A percentile compares a stretch with the other conserved stretches of the same genome.
Conservation (phyloP, 2,797 vertebrate species). For the Clarias laeviceps region DNA sequence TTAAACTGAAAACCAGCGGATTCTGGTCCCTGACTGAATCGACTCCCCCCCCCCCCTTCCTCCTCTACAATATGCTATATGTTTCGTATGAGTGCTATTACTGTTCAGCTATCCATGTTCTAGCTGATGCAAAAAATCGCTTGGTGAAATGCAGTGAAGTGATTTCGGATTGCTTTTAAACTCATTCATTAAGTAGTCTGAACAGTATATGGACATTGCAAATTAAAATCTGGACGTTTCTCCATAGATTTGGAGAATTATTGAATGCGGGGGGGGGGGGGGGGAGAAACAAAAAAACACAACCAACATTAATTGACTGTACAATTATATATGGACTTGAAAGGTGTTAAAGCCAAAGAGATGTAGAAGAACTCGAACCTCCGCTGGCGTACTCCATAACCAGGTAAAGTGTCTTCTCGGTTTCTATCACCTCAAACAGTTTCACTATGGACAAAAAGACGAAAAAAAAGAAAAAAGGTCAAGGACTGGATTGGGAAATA, state of each 20-base stretch:
- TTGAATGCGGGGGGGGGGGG: neutral
- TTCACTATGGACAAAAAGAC: constrained; percentile 74
- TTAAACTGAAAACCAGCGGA: too few relatives aligned
- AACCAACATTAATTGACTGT: neutral
- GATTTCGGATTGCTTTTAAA: neutral
- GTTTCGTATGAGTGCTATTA: too few relatives aligned
- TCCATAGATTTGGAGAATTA: neutral
- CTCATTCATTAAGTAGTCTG: neutral
- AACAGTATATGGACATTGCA: neutral
- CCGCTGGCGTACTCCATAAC: constrained; percentile 94
- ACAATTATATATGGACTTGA: neutral
- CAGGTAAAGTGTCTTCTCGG: constrained; percentile 90
- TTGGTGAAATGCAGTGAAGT: neutral
- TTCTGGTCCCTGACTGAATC: too few relatives aligned
- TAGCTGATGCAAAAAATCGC: neutral
- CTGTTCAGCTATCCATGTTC: neutral
- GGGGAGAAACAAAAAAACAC: neutral
- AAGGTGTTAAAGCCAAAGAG: constrained; percentile 16
- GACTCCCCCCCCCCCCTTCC: too few relatives aligned
- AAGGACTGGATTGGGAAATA: neutral
- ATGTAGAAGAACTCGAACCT: constrained; percentile 72
- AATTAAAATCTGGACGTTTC: neutral
- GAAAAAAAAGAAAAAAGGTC: neutral
- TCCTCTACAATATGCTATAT: too few relatives aligned
- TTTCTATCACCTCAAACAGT: constrained; percentile 92